phyloP scores from a whole-genome alignment of 1,140 invertebrate species.

The Temnothorax longispinosus region DNA sequence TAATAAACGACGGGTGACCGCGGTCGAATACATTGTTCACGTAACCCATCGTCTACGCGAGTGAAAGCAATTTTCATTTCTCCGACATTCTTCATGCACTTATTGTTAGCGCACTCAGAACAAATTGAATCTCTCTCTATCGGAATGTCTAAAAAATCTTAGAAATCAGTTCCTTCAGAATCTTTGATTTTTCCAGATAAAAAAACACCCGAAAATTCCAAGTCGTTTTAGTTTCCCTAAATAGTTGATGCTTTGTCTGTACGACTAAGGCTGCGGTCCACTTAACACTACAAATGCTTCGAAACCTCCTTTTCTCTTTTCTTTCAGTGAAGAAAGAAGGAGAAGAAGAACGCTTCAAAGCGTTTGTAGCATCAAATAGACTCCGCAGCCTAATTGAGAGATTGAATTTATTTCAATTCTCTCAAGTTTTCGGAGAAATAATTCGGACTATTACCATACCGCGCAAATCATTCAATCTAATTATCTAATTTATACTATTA shows the following conservation, averaged over 20 bases:
- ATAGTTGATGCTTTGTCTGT: background rate
- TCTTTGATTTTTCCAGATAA: background rate
- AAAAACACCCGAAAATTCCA: background rate
- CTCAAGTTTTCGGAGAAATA: background rate
- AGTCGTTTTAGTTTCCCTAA: background rate
- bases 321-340: too few relatives aligned
- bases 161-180: background rate
- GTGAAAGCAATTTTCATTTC: background rate
- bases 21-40: constrained; percentile 1
- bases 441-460: background rate
- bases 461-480: background rate
- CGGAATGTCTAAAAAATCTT: background rate
- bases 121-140: background rate
- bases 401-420: background rate
- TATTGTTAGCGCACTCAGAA: background rate
- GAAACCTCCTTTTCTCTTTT: too few relatives aligned
- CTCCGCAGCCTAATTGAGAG: background rate
- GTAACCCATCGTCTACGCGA: background rate
- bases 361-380: too few relatives aligned
- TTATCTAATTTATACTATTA: background rate
- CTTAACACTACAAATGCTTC: too few relatives aligned
- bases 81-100: background rate
- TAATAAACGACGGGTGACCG: constrained; percentile 37
- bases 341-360: too few relatives aligned
- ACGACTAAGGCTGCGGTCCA: background rate